These are phyloP conservation scores for Temnothorax longispinosus DNA, from an alignment of 1,140 invertebrate species.

Conservation along the genomic window DNA sequence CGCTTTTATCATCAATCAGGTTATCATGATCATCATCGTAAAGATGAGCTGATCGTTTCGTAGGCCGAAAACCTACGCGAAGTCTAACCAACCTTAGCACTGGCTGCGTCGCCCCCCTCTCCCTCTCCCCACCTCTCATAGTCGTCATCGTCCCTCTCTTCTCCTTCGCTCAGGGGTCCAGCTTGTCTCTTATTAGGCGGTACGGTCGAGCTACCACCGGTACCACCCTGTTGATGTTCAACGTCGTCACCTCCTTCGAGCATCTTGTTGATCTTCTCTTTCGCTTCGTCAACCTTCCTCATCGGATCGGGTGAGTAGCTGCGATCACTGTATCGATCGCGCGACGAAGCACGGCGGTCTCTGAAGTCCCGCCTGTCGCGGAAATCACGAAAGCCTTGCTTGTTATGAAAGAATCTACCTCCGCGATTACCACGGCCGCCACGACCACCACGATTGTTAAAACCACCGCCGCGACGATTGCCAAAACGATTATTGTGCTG, in stretches of 20 bases:
- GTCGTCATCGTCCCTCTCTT: conserved; percentile 89
- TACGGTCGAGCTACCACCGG: conserved; percentile 63
- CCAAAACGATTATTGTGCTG: conserved; percentile 81
- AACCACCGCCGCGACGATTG: conserved; percentile 79
- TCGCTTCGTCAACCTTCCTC: conserved; percentile 87
- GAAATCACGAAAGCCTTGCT: conserved; percentile 89
- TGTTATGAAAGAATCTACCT: conserved; percentile 87
- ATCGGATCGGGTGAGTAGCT: conserved; percentile 88
- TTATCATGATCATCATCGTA: conserved; percentile 68
- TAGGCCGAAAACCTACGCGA: conserved; percentile 60
- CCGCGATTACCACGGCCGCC: conserved; percentile 86
- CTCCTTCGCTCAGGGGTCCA: conserved; percentile 90
- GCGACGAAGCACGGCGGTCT: conserved; percentile 78
- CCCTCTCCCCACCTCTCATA: conserved; percentile 83
- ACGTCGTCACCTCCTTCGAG: conserved; percentile 84
- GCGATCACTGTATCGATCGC: conserved; percentile 86
- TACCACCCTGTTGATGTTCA: conserved; percentile 65
- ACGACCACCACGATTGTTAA: conserved; percentile 78
- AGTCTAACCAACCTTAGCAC: conserved; percentile 81
- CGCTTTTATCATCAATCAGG: conserved; percentile 65
- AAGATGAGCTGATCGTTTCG: conserved; percentile 63
- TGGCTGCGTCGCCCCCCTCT: conserved; percentile 74
- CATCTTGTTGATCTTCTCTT: conserved; percentile 88
- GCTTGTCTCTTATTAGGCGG: conserved; percentile 85
- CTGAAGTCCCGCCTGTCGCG: conserved; percentile 87